Conservation (phyloP, 2,797 vertebrate genomes). For the Falco columbarius region DNA sequence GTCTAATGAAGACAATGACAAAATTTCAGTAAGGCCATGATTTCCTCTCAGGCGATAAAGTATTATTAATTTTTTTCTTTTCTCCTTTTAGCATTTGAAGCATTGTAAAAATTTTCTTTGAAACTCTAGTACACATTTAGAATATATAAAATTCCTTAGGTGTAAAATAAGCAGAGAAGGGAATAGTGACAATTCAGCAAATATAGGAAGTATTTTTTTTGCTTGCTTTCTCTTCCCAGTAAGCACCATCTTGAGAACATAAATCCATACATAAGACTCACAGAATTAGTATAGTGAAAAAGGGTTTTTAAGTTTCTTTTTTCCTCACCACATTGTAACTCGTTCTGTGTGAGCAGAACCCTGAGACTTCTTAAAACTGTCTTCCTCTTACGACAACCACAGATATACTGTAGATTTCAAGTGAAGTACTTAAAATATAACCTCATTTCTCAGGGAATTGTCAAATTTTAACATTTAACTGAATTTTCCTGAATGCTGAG, state of each 20-base stretch:
- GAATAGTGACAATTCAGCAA: background rate
- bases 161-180: background rate
- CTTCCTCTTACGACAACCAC: background rate
- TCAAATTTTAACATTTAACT: constrained; percentile 13
- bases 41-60: background rate
- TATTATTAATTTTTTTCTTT: background rate
- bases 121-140: background rate
- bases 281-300: background rate
- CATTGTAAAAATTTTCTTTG: background rate
- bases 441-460: background rate
- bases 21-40: background rate
- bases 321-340: background rate
- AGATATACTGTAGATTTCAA: background rate
- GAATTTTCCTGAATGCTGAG: background rate
- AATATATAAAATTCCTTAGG: background rate
- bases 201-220: background rate
- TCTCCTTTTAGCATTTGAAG: background rate
- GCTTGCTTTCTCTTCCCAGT: background rate
- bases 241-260: background rate
- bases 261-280: background rate
- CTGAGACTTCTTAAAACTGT: constrained; percentile 14
- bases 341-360: background rate
- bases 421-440: background rate
- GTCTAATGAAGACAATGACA: background rate
- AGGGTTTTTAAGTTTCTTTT: constrained; percentile 14